Percentiles rank a stretch among this genome's conserved stretches.
Evolutionary conservation across 2,113 vertebrate genomes (phyloP).

Genomic region (Thymallus thymallus): DNA sequence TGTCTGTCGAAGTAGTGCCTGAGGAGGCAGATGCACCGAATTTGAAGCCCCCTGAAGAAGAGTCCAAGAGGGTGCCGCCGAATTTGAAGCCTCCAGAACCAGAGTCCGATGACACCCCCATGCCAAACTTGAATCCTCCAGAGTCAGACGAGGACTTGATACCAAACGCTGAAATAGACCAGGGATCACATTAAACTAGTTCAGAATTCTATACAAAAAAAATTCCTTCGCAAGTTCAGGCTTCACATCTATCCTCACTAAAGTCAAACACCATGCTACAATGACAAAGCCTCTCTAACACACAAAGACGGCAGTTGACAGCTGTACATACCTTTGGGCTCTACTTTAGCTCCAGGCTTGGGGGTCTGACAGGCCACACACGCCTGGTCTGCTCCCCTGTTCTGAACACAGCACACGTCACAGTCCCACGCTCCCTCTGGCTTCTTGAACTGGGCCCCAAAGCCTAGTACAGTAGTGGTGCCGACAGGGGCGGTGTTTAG

Average conservation of each 20-base stretch:
- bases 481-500: slow-evolving; percentile 38
- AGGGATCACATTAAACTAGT: not conserved
- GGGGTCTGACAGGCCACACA: slow-evolving; percentile 86
- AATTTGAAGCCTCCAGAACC: slow-evolving; percentile 80
- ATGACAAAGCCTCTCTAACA: no score
- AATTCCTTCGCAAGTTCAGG: no score
- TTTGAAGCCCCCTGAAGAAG: slow-evolving; percentile 60
- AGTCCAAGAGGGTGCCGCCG: slow-evolving; percentile 59
- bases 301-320: no score
- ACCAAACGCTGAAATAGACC: slow-evolving; percentile 71
- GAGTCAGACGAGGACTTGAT: slow-evolving; percentile 65
- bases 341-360: slow-evolving; percentile 80
- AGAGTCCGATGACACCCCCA: slow-evolving; percentile 49
- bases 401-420: slow-evolving; percentile 81
- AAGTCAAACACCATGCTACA: no score
- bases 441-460: slow-evolving; percentile 90
- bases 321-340: no score
- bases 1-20: slow-evolving; percentile 59
- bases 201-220: no score
- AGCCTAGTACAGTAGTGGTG: slow-evolving; percentile 54
- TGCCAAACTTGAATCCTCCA: slow-evolving; percentile 85
- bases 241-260: no score
- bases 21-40: slow-evolving; percentile 56
- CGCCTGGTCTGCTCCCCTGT: slow-evolving; percentile 83
- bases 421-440: slow-evolving; percentile 91